phyloP scores from a whole-genome alignment of 2,888 invertebrate genomes.

The Nowickia ferox region DNA sequence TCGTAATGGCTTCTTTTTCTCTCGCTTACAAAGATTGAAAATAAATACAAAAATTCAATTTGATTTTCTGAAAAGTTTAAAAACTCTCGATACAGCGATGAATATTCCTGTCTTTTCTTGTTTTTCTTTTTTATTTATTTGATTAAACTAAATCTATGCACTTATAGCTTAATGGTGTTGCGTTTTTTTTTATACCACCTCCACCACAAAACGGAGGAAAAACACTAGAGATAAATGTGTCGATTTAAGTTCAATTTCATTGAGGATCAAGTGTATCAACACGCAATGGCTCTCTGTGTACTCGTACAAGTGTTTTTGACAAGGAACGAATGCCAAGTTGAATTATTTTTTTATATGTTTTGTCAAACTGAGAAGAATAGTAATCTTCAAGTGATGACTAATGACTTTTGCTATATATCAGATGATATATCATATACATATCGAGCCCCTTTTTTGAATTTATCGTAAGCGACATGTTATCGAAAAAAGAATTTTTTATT shows the following conservation, averaged over 20 bases:
- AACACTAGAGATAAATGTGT: constrained; percentile 54
- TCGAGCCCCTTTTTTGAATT: too few relatives aligned
- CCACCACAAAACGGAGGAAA: background rate
- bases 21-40: constrained; percentile 26
- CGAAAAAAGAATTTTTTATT: too few relatives aligned
- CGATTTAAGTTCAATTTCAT: constrained; percentile 60
- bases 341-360: background rate
- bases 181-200: background rate
- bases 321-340: constrained; percentile 32
- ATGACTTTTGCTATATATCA: too few relatives aligned
- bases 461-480: too few relatives aligned
- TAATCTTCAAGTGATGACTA: too few relatives aligned
- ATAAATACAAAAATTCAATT: constrained; percentile 59
- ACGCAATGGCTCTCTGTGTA: constrained; percentile 41
- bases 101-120: constrained; percentile 25
- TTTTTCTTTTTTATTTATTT: constrained; percentile 1
- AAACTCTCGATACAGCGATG: constrained; percentile 14
- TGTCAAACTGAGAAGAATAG: too few relatives aligned
- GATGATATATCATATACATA: too few relatives aligned
- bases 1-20: background rate
- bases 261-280: constrained; percentile 59
- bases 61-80: constrained; percentile 34
- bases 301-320: constrained; percentile 32
- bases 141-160: constrained; percentile 21
- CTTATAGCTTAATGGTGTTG: constrained; percentile 40